Evolutionary conservation across 1,140 invertebrate genomes (phyloP).

Genomic region (Akabosia matsudoensis): DNA sequence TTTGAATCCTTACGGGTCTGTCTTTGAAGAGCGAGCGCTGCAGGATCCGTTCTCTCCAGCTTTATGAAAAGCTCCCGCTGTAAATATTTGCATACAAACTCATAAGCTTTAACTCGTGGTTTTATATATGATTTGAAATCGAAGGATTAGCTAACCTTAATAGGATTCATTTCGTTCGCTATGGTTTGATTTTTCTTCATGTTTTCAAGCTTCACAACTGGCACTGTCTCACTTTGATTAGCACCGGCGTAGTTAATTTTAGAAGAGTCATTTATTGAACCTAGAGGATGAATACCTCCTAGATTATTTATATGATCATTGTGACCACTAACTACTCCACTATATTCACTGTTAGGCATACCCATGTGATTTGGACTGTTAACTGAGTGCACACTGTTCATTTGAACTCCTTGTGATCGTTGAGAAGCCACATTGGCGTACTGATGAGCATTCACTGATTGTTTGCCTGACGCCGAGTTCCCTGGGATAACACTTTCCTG

Average conservation of each 20-base stretch:
- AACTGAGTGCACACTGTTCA: conserved; percentile 12
- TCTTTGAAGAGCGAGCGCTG: conserved; percentile 20
- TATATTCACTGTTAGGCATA: not conserved
- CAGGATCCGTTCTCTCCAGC: not conserved
- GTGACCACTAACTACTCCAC: not conserved
- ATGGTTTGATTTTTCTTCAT: not conserved
- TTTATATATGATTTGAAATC: too few species aligned
- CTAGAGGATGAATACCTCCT: not conserved
- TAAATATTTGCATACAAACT: too few species aligned
- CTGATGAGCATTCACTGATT: not conserved
- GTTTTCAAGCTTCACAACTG: not conserved
- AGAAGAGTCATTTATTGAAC: conserved; percentile 1
- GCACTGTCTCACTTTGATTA: not conserved
- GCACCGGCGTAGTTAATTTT: conserved; percentile 3
- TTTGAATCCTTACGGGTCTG: conserved; percentile 58
- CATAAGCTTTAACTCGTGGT: too few species aligned
- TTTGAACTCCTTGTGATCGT: not conserved
- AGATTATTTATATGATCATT: not conserved
- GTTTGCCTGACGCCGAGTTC: not conserved
- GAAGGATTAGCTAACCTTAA: too few species aligned
- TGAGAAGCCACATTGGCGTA: not conserved
- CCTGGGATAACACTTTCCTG: not conserved
- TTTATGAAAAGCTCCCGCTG: conserved; percentile 6
- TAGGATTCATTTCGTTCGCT: not conserved
- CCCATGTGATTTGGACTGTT: not conserved